Percentiles rank a stretch among this genome's conserved stretches.
These are phyloP conservation scores for Callyntrura sp. DNA, from an alignment of 2,888 invertebrate genomes.

Conservation along the genomic window DNA sequence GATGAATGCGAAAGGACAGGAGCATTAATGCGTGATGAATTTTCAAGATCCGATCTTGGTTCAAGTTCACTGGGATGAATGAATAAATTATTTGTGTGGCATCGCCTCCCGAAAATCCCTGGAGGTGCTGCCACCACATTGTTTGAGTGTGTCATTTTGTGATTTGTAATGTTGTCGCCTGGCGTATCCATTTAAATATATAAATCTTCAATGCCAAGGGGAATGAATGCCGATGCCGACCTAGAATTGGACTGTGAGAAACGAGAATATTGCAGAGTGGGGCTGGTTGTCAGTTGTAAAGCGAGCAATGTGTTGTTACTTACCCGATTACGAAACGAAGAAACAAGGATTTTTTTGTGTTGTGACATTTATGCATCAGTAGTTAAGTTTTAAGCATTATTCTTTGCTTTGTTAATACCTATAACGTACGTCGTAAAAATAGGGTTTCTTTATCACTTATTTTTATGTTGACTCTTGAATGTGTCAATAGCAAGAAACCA, in stretches of 20 bases:
- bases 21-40: conserved; percentile 37
- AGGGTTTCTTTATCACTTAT: no score
- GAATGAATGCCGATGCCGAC: neutral
- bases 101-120: conserved; percentile 37
- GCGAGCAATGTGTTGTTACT: neutral
- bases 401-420: no score
- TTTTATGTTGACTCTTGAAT: no score
- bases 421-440: no score
- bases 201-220: neutral
- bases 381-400: no score
- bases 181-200: conserved; percentile 2
- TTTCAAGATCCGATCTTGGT: conserved; percentile 44
- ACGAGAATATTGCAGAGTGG: neutral
- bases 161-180: conserved; percentile 33
- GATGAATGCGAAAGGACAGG: conserved; percentile 33
- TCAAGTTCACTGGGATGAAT: conserved; percentile 49
- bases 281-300: neutral
- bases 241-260: neutral
- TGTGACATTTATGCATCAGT: no score
- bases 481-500: no score
- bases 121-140: neutral
- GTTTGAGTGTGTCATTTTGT: conserved; percentile 1
- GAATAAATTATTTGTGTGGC: conserved; percentile 51
- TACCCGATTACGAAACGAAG: no score
- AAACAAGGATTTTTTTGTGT: no score